phyloP scores from a whole-genome alignment of 2,113 vertebrate species.

The Xyrauchen texanus region DNA sequence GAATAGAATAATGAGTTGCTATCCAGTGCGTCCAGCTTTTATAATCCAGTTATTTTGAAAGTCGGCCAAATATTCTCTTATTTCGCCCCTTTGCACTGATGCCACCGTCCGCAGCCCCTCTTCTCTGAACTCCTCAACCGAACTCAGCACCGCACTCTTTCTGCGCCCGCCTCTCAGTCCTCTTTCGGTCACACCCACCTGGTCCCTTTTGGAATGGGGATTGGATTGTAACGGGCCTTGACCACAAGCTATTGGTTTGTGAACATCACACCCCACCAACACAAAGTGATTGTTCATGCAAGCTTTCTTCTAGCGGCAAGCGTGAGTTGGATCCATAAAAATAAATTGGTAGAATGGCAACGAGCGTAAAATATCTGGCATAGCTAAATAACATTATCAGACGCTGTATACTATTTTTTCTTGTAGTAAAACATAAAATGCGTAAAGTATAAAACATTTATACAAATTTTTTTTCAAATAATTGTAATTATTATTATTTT shows the following conservation, averaged over 20 bases:
- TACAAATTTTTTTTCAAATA: too few species aligned
- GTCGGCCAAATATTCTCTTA: conserved; percentile 50
- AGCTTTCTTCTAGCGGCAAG: not conserved
- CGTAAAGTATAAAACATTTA: too few species aligned
- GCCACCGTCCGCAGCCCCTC: conserved; percentile 68
- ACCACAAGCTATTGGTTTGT: conserved; percentile 60
- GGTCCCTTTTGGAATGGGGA: conserved; percentile 25
- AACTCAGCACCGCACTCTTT: conserved; percentile 63
- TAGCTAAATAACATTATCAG: too few species aligned
- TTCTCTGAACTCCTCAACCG: conserved; percentile 69
- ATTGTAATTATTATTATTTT: too few species aligned
- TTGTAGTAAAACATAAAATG: too few species aligned
- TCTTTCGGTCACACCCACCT: conserved; percentile 57
- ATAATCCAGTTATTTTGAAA: conserved; percentile 47
- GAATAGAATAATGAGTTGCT: conserved; percentile 32
- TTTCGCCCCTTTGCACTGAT: conserved; percentile 69
- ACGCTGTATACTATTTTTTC: too few species aligned
- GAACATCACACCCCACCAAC: conserved; percentile 16
- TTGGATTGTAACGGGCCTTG: conserved; percentile 57
- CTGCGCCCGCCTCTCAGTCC: conserved; percentile 46
- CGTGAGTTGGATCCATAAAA: not conserved
- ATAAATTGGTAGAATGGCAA: not conserved
- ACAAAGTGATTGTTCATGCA: conserved; percentile 27
- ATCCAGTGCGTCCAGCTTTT: conserved; percentile 40
- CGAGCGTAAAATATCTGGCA: not conserved